These are phyloP conservation scores for Chaetoderma sp. DNA, from an alignment of 2,888 invertebrate genomes.

Conservation along the genomic window DNA sequence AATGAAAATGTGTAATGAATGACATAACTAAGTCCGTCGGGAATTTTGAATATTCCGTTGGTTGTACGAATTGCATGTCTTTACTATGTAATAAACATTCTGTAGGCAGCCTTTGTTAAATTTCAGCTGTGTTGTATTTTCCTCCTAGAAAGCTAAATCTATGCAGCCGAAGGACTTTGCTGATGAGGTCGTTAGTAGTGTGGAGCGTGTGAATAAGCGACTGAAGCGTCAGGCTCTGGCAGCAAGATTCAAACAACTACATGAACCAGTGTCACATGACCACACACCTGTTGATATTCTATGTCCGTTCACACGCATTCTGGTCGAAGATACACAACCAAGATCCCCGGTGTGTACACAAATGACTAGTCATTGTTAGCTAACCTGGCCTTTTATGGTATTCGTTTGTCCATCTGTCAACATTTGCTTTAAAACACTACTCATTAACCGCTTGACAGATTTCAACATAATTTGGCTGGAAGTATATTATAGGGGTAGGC, in stretches of 20 bases:
- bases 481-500: too few relatives aligned
- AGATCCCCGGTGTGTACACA: slow-evolving; percentile 50
- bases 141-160: slow-evolving; percentile 63
- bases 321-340: slow-evolving; percentile 59
- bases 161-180: slow-evolving; percentile 67
- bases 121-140: slow-evolving; percentile 17
- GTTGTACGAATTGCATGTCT: too few relatives aligned
- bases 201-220: slow-evolving; percentile 50
- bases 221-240: slow-evolving; percentile 41
- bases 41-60: too few relatives aligned
- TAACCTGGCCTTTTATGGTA: too few relatives aligned
- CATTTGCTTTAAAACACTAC: too few relatives aligned
- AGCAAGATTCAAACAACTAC: slow-evolving; percentile 36
- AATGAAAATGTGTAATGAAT: too few relatives aligned
- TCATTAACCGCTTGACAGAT: too few relatives aligned
- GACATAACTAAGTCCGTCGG: too few relatives aligned
- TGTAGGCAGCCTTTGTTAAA: too few relatives aligned
- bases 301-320: slow-evolving; percentile 35
- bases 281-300: slow-evolving; percentile 40
- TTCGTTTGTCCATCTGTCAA: too few relatives aligned
- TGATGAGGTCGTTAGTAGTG: slow-evolving; percentile 60
- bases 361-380: too few relatives aligned
- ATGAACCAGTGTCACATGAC: slow-evolving; percentile 22
- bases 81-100: neutral
- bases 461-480: too few relatives aligned